A percentile compares a stretch with the other conserved stretches of the same genome.
These are phyloP conservation scores for Anoplophora glabripennis DNA, from an alignment of 1,140 invertebrate species.

Conservation along the genomic window DNA sequence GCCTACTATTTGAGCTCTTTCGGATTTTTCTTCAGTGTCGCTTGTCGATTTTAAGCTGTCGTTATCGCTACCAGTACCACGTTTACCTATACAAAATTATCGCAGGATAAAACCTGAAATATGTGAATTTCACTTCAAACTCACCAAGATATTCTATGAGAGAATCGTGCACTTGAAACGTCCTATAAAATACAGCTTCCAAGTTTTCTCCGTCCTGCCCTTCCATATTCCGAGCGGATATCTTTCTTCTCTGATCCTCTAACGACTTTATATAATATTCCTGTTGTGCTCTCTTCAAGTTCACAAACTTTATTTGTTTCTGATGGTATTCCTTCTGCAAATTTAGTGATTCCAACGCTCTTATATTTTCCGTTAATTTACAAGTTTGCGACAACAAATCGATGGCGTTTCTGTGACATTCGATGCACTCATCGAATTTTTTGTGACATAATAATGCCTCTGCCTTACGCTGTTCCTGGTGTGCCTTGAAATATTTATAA, in stretches of 20 bases:
- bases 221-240: constrained; percentile 12
- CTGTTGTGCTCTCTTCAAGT: constrained; percentile 30
- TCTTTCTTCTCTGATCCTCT: constrained; percentile 13
- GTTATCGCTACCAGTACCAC: constrained; percentile 14
- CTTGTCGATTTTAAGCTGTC: constrained; percentile 12
- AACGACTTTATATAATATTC: constrained; percentile 11
- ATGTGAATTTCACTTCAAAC: background rate
- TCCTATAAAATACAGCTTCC: constrained; percentile 31
- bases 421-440: constrained; percentile 34
- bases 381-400: constrained; percentile 19
- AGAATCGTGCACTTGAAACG: constrained; percentile 37
- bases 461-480: constrained; percentile 30
- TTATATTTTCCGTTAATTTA: constrained; percentile 20
- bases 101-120: background rate
- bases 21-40: constrained; percentile 24
- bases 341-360: constrained; percentile 25
- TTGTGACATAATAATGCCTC: constrained; percentile 26
- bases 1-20: constrained; percentile 19
- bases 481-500: constrained; percentile 26
- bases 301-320: constrained; percentile 33
- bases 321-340: constrained; percentile 33
- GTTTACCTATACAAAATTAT: constrained; percentile 4
- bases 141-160: constrained; percentile 31
- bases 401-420: constrained; percentile 31
- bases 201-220: constrained; percentile 23